phyloP scores from a whole-genome alignment of 2,113 vertebrate genomes.

The Archocentrus centrarchus region DNA sequence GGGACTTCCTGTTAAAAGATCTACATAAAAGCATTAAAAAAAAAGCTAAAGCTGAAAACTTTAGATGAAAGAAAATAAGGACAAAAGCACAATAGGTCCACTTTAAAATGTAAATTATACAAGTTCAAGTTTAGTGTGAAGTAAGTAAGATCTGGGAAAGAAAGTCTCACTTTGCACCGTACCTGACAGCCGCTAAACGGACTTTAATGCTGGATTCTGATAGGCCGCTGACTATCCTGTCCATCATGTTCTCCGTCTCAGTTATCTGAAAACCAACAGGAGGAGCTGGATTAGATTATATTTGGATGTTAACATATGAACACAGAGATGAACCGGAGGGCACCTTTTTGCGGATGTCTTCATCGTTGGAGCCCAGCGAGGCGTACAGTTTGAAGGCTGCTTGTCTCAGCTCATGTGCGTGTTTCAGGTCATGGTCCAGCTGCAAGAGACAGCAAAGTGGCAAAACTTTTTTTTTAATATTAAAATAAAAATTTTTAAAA shows the following conservation, averaged over 20 bases:
- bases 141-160: too few species aligned
- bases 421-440: slow-evolving; percentile 98
- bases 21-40: slow-evolving; percentile 5
- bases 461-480: background rate
- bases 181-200: slow-evolving; percentile 98
- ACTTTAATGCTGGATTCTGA: slow-evolving; percentile 99
- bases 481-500: too few species aligned
- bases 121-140: too few species aligned
- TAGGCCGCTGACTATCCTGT: slow-evolving; percentile 97
- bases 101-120: background rate
- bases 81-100: background rate
- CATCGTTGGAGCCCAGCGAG: slow-evolving; percentile 96
- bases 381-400: slow-evolving; percentile 99
- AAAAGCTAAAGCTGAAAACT: background rate
- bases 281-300: background rate
- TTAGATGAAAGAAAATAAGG: background rate
- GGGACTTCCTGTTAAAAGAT: background rate
- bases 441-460: slow-evolving; percentile 56
- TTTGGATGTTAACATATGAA: background rate
- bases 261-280: slow-evolving; percentile 86
- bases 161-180: slow-evolving; percentile 27
- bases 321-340: slow-evolving; percentile 19
- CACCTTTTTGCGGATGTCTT: slow-evolving; percentile 99
- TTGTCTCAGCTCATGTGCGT: slow-evolving; percentile 97
- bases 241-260: slow-evolving; percentile 99